Conservation (phyloP, 2,797 vertebrate genomes). For the Enoplosus armatus region DNA sequence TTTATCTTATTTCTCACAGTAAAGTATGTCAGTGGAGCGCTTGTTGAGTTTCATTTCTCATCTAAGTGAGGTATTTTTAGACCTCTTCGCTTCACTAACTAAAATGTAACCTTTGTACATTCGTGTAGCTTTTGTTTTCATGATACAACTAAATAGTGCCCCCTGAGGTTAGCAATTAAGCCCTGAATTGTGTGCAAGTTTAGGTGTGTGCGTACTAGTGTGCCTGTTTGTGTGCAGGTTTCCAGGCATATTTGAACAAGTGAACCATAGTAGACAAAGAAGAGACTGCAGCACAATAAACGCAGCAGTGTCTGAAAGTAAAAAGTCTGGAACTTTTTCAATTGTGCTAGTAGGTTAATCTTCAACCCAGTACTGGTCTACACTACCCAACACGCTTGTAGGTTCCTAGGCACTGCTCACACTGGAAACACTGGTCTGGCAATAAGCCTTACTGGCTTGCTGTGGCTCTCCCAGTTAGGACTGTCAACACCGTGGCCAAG, state of each 20-base stretch:
- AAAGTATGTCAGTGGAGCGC: not conserved
- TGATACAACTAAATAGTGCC: conserved; percentile 4
- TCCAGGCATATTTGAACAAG: conserved; percentile 25
- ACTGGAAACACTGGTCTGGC: conserved; percentile 69
- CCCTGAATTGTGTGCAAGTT: conserved; percentile 8
- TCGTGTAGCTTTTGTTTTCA: conserved; percentile 25
- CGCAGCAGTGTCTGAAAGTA: conserved; percentile 26
- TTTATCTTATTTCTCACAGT: conserved; percentile 17
- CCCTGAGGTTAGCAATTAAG: conserved; percentile 36
- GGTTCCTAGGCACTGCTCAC: conserved; percentile 51
- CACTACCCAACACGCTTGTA: conserved; percentile 40
- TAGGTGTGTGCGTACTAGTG: not conserved
- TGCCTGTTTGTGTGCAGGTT: conserved; percentile 15
- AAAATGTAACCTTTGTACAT: conserved; percentile 39
- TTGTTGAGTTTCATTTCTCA: conserved; percentile 4
- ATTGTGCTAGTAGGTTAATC: conserved; percentile 82
- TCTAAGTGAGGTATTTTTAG: conserved; percentile 11
- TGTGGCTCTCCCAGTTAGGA: conserved; percentile 55
- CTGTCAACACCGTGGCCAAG: conserved; percentile 67
- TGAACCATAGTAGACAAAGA: conserved; percentile 30
- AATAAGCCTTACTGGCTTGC: conserved; percentile 61
- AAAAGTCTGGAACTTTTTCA: conserved; percentile 67
- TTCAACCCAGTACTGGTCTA: conserved; percentile 47
- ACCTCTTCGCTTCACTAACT: not conserved
- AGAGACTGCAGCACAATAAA: conserved; percentile 33